phyloP scores from a whole-genome alignment of 2,888 invertebrate species.

The Phasia obesa region DNA sequence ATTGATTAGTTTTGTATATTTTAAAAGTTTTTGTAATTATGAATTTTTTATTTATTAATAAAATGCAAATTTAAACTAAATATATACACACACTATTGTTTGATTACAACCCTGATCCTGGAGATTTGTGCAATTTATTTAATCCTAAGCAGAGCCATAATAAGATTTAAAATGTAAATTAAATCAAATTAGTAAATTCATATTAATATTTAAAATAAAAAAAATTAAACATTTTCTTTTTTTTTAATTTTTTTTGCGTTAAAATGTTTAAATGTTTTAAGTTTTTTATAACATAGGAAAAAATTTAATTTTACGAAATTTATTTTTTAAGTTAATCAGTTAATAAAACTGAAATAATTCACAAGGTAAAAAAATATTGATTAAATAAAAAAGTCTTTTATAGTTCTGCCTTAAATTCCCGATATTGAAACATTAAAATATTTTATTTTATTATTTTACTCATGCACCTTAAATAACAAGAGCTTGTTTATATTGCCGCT shows the following conservation, averaged over 20 bases:
- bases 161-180: too few species aligned
- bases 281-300: too few species aligned
- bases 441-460: slow-evolving; percentile 4
- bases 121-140: neutral
- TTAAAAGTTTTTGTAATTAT: slow-evolving; percentile 50
- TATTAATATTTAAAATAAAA: slow-evolving; percentile 21
- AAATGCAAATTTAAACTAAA: slow-evolving; percentile 50
- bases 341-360: too few species aligned
- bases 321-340: too few species aligned
- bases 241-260: slow-evolving; percentile 12
- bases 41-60: slow-evolving; percentile 73
- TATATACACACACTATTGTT: slow-evolving; percentile 28
- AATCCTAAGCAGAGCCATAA: slow-evolving; percentile 5
- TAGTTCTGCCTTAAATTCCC: slow-evolving; percentile 44
- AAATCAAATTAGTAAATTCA: neutral
- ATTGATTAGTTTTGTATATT: slow-evolving; percentile 12
- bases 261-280: too few species aligned
- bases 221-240: neutral
- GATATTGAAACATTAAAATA: slow-evolving; percentile 48
- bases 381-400: slow-evolving; percentile 14
- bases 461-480: slow-evolving; percentile 47
- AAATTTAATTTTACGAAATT: too few species aligned
- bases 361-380: too few species aligned
- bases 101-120: slow-evolving; percentile 21
- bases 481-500: slow-evolving; percentile 53